Percentiles rank a stretch among this genome's conserved stretches.
phyloP scores from a whole-genome alignment of 2,797 vertebrate species.

The Graptemys geographica region DNA sequence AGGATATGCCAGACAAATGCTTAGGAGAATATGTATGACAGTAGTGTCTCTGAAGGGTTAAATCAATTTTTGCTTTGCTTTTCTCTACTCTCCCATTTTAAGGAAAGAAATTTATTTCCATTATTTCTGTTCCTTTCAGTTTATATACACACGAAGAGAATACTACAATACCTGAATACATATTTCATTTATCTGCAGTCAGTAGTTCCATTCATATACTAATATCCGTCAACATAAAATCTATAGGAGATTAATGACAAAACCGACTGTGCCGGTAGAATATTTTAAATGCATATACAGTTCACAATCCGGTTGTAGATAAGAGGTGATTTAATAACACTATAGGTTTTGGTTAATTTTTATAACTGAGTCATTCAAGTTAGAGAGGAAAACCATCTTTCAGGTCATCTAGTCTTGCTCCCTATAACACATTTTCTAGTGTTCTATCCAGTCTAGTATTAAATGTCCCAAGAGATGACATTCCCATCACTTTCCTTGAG shows the following conservation, averaged over 20 bases:
- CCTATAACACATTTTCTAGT: not conserved
- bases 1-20: not conserved
- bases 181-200: not conserved
- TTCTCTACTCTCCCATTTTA: not conserved
- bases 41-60: not conserved
- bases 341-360: slow-evolving; percentile 8
- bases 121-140: not conserved
- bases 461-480: not conserved
- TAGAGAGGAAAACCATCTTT: not conserved
- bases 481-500: not conserved
- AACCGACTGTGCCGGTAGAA: not conserved
- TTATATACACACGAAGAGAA: not conserved
- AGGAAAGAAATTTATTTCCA: not conserved
- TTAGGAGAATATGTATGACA: accelerated
- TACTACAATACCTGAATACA: not conserved
- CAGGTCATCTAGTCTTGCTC: not conserved
- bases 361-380: not conserved
- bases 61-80: not conserved
- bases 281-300: not conserved
- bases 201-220: slow-evolving; percentile 13
- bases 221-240: slow-evolving; percentile 37
- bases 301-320: not conserved
- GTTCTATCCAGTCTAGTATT: accelerated
- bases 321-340: slow-evolving; percentile 25
- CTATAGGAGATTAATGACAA: not conserved